Evolutionary conservation across 2,888 invertebrate genomes (phyloP), one percentile per base, ranked within the genome.

Genomic region (Andrena bucephala): DNA sequence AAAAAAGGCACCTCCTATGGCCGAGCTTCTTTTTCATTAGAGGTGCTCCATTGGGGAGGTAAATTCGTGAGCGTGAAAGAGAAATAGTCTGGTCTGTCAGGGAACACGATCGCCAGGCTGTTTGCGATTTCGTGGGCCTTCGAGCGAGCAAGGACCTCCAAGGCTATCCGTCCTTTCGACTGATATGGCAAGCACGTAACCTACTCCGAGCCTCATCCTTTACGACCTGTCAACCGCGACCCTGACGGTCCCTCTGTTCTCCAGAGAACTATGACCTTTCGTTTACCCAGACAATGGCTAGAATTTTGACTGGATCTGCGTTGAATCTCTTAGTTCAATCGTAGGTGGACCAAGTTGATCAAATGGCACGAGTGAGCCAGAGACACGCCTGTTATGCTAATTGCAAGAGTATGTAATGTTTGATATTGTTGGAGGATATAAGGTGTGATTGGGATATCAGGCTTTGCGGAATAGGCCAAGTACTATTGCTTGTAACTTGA

Each of bases 131-230:
- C 73, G 84, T 70, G 65, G 83, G 66, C 76, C 86, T 83, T 87
- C 83, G 60, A 16, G 54, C 80, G 82, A 59, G 81, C 87, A 84
- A 85, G 87, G 84, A 87, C 80, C 84, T 36, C 66, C 79, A 84
- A 86, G 86, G 85, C 66, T 83, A 78, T 54, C 71, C 36, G 86
- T 75, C 69, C 84, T 78, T 65, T 77, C 81, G 77, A 87, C 82
- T 75, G 74, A 87, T 87, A 87, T 87, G 85, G 84, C 84, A 78
- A 81, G 77, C 87, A 83, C 85, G 85, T 84, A 84, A 80, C 76
- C 85, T 76, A 80, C 77, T 81, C 81, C 81, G 74, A 80, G 71
- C 75, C 81, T 79, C 85, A 85, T 87, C 85, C 77, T 87, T 87
- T 76, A 87, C 68, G 81, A 82, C 52, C 81, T 81, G 87, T 87